Evolutionary conservation across 2,888 invertebrate species (phyloP).

Genomic region (Bombylius major): DNA sequence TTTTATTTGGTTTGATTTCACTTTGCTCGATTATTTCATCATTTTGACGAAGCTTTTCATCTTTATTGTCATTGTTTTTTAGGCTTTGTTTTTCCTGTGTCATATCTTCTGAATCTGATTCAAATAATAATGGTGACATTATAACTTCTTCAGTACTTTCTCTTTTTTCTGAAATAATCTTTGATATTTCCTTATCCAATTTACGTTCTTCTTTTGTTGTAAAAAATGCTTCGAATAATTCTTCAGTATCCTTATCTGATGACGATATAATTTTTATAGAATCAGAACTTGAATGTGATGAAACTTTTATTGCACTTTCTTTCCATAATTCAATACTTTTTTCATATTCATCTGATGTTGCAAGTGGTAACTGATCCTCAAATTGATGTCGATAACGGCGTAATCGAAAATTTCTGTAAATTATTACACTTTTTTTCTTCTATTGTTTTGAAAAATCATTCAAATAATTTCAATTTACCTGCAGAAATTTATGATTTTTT

Average conservation of each 20-base stretch:
- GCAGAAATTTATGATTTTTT: conserved; percentile 30
- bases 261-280: conserved; percentile 15
- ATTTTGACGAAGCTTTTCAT: neutral
- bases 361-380: conserved; percentile 27
- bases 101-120: conserved; percentile 27
- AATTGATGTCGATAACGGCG: conserved; percentile 33
- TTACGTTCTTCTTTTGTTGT: conserved; percentile 7
- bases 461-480: conserved; percentile 20
- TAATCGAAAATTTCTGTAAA: conserved; percentile 26
- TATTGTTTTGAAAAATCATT: neutral
- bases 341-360: conserved; percentile 23
- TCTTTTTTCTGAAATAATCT: neutral
- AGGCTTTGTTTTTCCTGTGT: neutral
- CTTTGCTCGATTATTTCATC: neutral
- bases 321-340: conserved; percentile 25
- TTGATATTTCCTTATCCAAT: neutral
- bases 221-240: conserved; percentile 17
- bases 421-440: neutral
- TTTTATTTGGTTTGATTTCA: neutral
- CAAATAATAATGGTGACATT: conserved; percentile 32
- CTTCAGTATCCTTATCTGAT: conserved; percentile 24
- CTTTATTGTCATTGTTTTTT: neutral
- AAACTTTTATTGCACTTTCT: conserved; percentile 15
- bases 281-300: conserved; percentile 12
- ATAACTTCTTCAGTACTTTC: conserved; percentile 20